Evolutionary conservation across 2,888 invertebrate species (phyloP).

Genomic region (Dastarcus helophoroides): DNA sequence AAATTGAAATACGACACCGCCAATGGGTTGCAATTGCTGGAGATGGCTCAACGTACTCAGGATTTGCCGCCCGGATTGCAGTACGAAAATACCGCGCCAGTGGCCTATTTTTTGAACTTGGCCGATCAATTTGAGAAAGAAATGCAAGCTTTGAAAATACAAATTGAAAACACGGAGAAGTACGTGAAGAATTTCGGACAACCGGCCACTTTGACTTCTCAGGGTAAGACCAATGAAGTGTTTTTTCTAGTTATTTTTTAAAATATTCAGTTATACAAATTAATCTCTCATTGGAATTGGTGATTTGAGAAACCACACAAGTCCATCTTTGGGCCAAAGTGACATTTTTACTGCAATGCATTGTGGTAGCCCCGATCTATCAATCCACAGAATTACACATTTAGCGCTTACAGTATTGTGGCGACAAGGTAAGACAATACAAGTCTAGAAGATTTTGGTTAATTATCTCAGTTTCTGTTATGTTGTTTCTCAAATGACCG

Average conservation of each 20-base stretch:
- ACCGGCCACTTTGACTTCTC: slow-evolving; percentile 52
- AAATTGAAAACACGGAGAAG: slow-evolving; percentile 62
- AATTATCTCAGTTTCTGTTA: too few relatives aligned
- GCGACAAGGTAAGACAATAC: too few relatives aligned
- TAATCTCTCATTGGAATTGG: too few relatives aligned
- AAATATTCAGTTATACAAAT: slow-evolving; percentile 1
- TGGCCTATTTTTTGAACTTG: slow-evolving; percentile 57
- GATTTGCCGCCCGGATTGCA: slow-evolving; percentile 65
- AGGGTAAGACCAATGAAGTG: slow-evolving; percentile 38
- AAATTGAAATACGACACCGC: slow-evolving; percentile 63
- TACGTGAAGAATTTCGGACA: slow-evolving; percentile 56
- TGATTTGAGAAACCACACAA: too few relatives aligned
- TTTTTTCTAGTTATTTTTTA: slow-evolving; percentile 17
- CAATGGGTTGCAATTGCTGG: slow-evolving; percentile 57
- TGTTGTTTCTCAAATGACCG: neutral
- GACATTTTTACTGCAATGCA: too few relatives aligned
- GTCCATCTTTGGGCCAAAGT: too few relatives aligned
- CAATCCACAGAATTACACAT: too few relatives aligned
- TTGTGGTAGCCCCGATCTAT: too few relatives aligned
- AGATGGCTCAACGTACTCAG: slow-evolving; percentile 68
- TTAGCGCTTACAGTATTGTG: too few relatives aligned
- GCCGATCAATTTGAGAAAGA: slow-evolving; percentile 60
- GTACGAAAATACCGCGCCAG: slow-evolving; percentile 62
- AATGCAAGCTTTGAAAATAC: slow-evolving; percentile 53
- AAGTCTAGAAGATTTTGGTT: too few relatives aligned